A percentile compares a stretch with the other conserved stretches of the same genome.
Evolutionary conservation across 2,113 vertebrate species (phyloP).

Genomic region (Calidris pygmaea): DNA sequence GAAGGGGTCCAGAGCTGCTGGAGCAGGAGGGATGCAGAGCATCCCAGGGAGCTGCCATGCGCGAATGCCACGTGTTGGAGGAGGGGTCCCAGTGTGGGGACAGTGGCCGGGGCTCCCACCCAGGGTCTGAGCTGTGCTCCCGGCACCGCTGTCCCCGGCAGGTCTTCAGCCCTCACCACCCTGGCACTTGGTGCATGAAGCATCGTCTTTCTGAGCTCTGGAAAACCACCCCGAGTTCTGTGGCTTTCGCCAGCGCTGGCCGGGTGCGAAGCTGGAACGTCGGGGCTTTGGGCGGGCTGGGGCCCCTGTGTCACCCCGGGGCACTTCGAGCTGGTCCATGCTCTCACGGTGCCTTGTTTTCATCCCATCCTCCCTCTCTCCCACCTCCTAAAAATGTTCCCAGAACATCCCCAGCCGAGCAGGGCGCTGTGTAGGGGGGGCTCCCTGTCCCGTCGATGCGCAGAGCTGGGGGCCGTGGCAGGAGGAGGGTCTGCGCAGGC

Average conservation of each 20-base stretch:
- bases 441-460: accelerated
- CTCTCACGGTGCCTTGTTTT: neutral
- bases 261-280: accelerated
- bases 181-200: accelerated
- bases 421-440: accelerated
- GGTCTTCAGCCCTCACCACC: accelerated
- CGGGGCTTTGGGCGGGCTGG: neutral
- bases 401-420: accelerated
- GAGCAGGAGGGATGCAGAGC: neutral
- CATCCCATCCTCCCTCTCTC: neutral
- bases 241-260: neutral
- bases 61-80: neutral
- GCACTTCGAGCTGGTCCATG: neutral
- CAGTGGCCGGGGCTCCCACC: neutral
- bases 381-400: neutral
- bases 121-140: neutral
- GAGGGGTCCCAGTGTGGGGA: neutral
- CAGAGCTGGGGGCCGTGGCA: neutral
- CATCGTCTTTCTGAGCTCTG: neutral
- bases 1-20: neutral
- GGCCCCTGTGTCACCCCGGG: accelerated
- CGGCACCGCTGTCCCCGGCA: accelerated
- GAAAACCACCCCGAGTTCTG: neutral
- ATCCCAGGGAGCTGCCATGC: neutral
- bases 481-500: neutral